Evolutionary conservation across 2,888 invertebrate genomes (phyloP).

Genomic region (Acanthosepion esculentum): DNA sequence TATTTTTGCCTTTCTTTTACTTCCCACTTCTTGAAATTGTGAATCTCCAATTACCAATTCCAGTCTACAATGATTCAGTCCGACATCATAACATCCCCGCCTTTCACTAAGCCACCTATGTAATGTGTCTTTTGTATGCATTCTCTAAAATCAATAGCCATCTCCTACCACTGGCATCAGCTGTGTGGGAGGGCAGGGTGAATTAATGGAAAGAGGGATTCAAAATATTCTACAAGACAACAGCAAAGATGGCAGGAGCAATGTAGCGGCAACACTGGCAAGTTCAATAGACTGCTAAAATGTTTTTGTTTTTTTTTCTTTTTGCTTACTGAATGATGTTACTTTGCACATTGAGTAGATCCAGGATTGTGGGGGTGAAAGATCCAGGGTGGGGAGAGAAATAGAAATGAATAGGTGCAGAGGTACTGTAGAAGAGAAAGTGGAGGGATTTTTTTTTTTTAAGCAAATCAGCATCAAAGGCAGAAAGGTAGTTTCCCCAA

Average conservation of each 20-base stretch:
- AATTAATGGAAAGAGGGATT: not conserved
- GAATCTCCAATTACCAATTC: slow-evolving; percentile 8
- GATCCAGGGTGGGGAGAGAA: not conserved
- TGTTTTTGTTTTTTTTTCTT: not conserved
- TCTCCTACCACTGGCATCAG: not conserved
- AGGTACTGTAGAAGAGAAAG: not conserved
- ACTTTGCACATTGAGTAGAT: not conserved
- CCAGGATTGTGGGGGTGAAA: not conserved
- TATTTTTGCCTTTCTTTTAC: not conserved
- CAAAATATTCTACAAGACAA: not conserved
- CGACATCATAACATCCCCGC: not conserved
- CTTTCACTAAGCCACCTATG: not conserved
- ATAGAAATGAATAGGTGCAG: not conserved
- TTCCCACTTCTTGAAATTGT: not conserved
- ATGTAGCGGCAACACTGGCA: not conserved
- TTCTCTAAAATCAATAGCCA: not conserved
- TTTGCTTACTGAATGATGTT: not conserved
- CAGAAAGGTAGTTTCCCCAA: not conserved
- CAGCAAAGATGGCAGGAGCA: not conserved
- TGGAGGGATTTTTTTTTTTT: not conserved
- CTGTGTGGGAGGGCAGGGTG: not conserved
- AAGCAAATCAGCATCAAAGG: not conserved
- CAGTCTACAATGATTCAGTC: slow-evolving; percentile 21
- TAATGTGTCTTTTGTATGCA: slow-evolving; percentile 8
- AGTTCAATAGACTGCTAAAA: not conserved